These are phyloP conservation scores for Threskiornis aethiopicus DNA, from an alignment of 2,797 vertebrate genomes.

Conservation along the genomic window DNA sequence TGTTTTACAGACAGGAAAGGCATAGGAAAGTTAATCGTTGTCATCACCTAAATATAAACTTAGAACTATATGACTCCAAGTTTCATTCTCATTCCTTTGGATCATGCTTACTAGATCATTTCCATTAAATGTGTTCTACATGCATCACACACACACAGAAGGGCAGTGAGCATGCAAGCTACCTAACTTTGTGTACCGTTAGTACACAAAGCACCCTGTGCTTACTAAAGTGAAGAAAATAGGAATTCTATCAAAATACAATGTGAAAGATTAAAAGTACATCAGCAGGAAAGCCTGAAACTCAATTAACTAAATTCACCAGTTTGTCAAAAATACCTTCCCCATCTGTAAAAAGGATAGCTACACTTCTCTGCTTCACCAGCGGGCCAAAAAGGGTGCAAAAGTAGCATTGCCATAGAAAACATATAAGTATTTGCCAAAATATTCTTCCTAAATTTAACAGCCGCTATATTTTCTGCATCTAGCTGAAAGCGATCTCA, in stretches of 20 bases:
- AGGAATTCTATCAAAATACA: neutral
- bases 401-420: neutral
- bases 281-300: neutral
- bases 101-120: neutral
- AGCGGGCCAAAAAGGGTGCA: neutral
- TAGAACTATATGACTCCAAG: neutral
- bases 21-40: neutral
- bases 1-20: neutral
- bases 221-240: neutral
- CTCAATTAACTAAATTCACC: neutral
- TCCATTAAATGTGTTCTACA: neutral
- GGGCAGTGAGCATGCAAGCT: neutral
- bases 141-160: neutral
- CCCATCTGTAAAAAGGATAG: neutral
- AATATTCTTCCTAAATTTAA: neutral
- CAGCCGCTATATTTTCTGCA: neutral
- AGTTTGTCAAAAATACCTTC: neutral
- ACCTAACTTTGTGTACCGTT: neutral
- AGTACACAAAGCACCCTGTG: neutral
- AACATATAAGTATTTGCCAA: neutral
- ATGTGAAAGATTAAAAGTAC: neutral
- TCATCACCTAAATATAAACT: neutral
- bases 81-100: neutral
- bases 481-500: neutral
- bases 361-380: neutral